Conservation (phyloP, 2,888 invertebrate species). For the Andrena flavipes region DNA sequence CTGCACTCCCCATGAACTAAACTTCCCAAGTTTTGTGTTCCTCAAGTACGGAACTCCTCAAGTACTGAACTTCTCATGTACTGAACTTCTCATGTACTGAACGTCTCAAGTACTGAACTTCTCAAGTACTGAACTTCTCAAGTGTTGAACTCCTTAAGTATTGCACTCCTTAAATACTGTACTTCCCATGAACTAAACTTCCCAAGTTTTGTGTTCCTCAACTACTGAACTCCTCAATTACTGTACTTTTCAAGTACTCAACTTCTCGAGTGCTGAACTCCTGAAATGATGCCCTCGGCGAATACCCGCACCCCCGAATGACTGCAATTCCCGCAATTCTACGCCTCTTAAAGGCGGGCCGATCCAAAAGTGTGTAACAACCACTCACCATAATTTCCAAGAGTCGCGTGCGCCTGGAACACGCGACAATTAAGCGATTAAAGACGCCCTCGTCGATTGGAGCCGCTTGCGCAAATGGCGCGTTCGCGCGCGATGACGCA, state of each 20-base stretch:
- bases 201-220: not conserved
- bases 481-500: slow-evolving; percentile 38
- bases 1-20: not conserved
- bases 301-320: not conserved
- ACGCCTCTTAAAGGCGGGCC: not conserved
- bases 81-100: not conserved
- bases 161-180: not conserved
- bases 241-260: not conserved
- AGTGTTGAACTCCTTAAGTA: not conserved
- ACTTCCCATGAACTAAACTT: not conserved
- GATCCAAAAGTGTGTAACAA: slow-evolving; percentile 41
- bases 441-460: slow-evolving; percentile 30
- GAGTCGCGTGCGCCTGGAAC: slow-evolving; percentile 41
- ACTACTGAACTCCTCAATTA: not conserved
- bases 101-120: not conserved
- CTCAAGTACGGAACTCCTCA: not conserved
- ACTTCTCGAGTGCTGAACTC: not conserved
- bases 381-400: slow-evolving; percentile 16
- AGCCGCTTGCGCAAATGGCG: slow-evolving; percentile 44
- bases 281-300: not conserved
- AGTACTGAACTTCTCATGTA: not conserved
- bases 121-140: not conserved
- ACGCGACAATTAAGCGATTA: slow-evolving; percentile 59
- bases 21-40: not conserved
- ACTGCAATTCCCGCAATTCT: not conserved